A percentile compares a stretch with the other conserved stretches of the same genome.
Conservation (phyloP, 2,888 invertebrate species). For the Brenthis ino region DNA sequence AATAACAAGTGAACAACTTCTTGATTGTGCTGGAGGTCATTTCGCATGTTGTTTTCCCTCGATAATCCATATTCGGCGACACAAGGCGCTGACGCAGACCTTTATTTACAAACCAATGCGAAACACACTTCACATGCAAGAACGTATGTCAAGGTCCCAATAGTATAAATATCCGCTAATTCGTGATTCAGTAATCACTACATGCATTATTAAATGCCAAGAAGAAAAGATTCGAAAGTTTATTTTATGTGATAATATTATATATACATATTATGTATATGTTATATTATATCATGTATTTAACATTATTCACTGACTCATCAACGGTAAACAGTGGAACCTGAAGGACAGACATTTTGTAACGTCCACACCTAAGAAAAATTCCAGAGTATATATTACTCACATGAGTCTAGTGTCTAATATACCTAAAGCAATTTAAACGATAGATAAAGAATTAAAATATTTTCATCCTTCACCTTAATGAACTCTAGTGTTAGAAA, state of each 20-base stretch:
- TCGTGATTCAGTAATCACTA: neutral
- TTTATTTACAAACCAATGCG: slow-evolving; percentile 35
- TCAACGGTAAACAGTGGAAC: no score
- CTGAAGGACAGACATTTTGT: no score
- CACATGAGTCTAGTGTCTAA: no score
- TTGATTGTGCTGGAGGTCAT: slow-evolving; percentile 30
- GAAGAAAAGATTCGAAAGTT: neutral
- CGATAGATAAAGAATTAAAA: no score
- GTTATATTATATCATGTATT: no score
- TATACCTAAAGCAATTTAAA: no score
- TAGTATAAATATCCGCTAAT: slow-evolving; percentile 27
- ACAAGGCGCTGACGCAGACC: slow-evolving; percentile 36
- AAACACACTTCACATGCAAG: slow-evolving; percentile 25
- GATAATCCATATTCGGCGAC: slow-evolving; percentile 50
- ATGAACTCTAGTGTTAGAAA: no score
- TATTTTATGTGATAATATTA: neutral
- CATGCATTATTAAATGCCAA: neutral
- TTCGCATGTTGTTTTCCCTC: slow-evolving; percentile 25
- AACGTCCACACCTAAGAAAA: no score
- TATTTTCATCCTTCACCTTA: no score
- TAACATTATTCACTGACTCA: no score
- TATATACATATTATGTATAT: neutral
- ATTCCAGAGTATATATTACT: no score
- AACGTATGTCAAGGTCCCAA: slow-evolving; percentile 36
- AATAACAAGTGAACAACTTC: slow-evolving; percentile 21